phyloP scores from a whole-genome alignment of 2,113 vertebrate species.

The Rhinolophus sinicus region DNA sequence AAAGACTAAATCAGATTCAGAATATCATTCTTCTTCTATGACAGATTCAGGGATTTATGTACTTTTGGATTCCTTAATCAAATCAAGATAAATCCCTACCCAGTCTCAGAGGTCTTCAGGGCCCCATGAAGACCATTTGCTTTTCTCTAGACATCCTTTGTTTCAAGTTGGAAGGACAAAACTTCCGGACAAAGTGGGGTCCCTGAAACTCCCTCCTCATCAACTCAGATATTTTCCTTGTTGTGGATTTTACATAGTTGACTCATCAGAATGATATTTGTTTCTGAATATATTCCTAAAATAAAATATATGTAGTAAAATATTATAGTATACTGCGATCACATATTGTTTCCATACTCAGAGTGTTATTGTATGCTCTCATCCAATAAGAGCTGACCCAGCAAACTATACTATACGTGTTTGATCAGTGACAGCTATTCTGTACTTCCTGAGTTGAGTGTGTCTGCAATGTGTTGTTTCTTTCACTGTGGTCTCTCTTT shows the following conservation, averaged over 20 bases:
- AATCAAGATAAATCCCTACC: neutral
- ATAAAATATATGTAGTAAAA: neutral
- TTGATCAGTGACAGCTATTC: neutral
- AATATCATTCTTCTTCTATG: neutral
- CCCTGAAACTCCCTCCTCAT: neutral
- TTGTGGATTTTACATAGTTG: neutral
- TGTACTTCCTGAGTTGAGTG: neutral
- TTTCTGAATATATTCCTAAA: conserved; percentile 20
- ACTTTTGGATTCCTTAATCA: neutral
- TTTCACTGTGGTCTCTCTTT: neutral
- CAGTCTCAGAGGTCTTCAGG: neutral
- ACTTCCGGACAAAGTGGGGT: neutral
- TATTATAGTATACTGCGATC: neutral
- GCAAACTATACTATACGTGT: neutral
- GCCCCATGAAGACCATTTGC: neutral
- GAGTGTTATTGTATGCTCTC: neutral
- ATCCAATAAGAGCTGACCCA: neutral
- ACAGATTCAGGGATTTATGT: neutral
- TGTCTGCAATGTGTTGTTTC: neutral
- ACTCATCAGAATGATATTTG: conserved; percentile 10
- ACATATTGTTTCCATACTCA: neutral
- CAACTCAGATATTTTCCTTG: neutral
- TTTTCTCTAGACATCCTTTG: neutral
- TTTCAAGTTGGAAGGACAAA: neutral
- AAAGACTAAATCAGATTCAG: neutral